phyloP scores from a whole-genome alignment of 2,113 vertebrate species.

The Gulo gulo region DNA sequence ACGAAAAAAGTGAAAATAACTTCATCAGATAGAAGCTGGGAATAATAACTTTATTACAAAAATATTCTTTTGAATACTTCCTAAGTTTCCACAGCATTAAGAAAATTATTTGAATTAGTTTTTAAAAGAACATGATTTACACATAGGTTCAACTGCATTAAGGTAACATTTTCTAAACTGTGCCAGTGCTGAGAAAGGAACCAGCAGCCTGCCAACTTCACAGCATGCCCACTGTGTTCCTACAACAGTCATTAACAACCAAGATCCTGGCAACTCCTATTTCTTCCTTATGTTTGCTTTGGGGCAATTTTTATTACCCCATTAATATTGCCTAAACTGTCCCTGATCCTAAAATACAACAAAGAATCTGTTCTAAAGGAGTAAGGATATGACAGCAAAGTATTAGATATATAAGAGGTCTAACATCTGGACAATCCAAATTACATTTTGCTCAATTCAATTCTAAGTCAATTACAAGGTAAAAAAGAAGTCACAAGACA shows the following conservation, averaged over 20 bases:
- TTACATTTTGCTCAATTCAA: background rate
- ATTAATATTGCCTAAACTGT: conserved; percentile 16
- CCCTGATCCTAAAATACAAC: background rate
- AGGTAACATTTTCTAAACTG: background rate
- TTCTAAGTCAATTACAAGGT: background rate
- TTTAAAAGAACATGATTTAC: background rate
- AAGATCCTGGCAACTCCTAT: background rate
- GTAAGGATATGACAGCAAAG: background rate
- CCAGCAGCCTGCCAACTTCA: background rate
- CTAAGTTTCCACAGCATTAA: background rate
- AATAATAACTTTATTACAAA: conserved; percentile 1
- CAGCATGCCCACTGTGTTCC: background rate
- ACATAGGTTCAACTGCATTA: background rate
- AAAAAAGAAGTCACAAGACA: background rate
- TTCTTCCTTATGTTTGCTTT: background rate
- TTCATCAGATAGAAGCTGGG: background rate
- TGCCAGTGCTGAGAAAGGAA: background rate
- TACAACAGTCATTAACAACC: background rate
- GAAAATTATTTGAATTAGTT: background rate
- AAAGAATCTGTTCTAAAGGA: background rate
- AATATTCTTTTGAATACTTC: background rate
- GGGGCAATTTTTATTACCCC: background rate
- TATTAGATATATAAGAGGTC: background rate
- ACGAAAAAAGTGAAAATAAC: background rate
- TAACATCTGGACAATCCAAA: background rate